These are phyloP conservation scores for Carassius auratus DNA, from an alignment of 2,113 vertebrate species.

Conservation along the genomic window DNA sequence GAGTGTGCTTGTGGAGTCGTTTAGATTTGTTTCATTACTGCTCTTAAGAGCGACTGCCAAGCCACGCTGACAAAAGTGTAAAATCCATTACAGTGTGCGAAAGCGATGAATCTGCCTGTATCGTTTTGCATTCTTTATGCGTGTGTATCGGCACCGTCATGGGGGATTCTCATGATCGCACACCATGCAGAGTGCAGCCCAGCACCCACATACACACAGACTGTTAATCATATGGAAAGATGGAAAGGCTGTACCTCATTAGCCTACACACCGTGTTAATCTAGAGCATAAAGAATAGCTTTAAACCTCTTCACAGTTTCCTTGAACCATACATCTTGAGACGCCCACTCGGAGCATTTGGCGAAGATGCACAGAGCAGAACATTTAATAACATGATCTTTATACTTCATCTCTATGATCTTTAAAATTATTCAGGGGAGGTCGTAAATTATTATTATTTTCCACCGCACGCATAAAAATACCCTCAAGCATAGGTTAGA, in stretches of 20 bases:
- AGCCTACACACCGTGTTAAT: constrained; percentile 46
- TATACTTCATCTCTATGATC: constrained; percentile 8
- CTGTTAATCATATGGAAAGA: constrained; percentile 39
- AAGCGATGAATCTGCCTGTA: constrained; percentile 44
- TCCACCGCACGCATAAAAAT: neutral
- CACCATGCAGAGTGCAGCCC: constrained; percentile 51
- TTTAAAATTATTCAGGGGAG: constrained; percentile 6
- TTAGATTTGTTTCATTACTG: constrained; percentile 57
- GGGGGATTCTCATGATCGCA: constrained; percentile 55
- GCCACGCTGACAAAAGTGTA: constrained; percentile 35
- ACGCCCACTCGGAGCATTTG: constrained; percentile 1
- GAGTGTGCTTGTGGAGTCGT: constrained; percentile 45
- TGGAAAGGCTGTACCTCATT: constrained; percentile 54
- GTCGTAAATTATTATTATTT: constrained; percentile 9
- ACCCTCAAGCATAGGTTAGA: neutral
- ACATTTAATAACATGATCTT: constrained; percentile 23
- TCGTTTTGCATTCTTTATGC: constrained; percentile 48
- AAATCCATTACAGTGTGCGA: constrained; percentile 50
- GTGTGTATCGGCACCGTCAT: constrained; percentile 55
- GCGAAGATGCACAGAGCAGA: constrained; percentile 17
- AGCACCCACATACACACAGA: constrained; percentile 38
- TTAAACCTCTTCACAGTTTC: constrained; percentile 40
- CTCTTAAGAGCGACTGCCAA: constrained; percentile 42
- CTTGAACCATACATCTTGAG: constrained; percentile 23
- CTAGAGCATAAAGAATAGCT: constrained; percentile 24